Evolutionary conservation across 2,888 invertebrate species (phyloP), one percentile per base, ranked within the genome.

Genomic region (Exocentrus adspersus): DNA sequence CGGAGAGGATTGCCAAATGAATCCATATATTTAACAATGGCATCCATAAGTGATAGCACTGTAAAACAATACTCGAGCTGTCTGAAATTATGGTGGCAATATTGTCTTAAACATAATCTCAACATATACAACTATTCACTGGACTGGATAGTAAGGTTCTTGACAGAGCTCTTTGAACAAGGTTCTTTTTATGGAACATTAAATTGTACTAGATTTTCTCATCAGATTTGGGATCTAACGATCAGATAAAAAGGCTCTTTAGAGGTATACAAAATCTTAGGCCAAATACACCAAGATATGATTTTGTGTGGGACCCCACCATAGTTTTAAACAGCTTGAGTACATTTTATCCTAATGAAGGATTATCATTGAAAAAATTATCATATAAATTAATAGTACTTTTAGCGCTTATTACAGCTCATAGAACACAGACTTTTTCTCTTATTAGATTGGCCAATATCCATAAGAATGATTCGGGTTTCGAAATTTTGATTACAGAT

Each of bases 31-130:
- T 66, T 71, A n/a, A 24, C 70, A 17, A n/a, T 67, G 43, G 53
- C 68, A 10, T 73, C 71, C 1, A 16, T 74, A 12, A 28, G 72
- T 0, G 59, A 64, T 3, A 56, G 59, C 20, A 75, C 74, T 2
- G 20, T 68, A 10, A 72, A 70, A 28, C 72, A 74, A 63, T 75
- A 74, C 50, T 46, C 62, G 17, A 7, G 19, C n/a, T 17, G 6
- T 43, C 16, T 43, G 5, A 19, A 43, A 14, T 16, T 16, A 43
- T 20, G 59, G 12, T 57, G 20, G 61, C 21, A 20, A 12, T 37
- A 19, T 10, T 52, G 58, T 10, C 10, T 17, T 10, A 17, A 45
- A 19, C 16, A n/a, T 10, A 5, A 45, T 19, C 10, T 10, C 16
- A 7, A 4, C 19, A 3, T 7, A 16, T 17, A 2, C 19, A 17